Base-by-base conservation (phyloP, 1,140 invertebrate species). In the Popillia japonica region DNA sequence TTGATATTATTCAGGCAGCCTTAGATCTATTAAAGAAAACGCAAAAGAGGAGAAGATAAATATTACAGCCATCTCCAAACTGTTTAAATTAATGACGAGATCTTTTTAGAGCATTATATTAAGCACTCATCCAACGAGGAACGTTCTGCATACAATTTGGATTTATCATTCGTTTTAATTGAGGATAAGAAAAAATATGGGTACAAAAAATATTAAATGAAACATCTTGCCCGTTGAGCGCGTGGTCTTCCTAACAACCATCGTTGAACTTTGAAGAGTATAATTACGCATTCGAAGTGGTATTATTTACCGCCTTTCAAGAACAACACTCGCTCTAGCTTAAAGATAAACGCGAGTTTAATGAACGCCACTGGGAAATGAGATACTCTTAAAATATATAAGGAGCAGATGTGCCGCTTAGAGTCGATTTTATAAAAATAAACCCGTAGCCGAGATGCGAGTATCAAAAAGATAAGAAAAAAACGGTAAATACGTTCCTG, bases 261-360 rank as follows among this genome's bases (percentile, higher is more conserved):
- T 55, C 48, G 48, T 17, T 55, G n/a, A n/a, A 55, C 48, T 55
- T 55, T 17, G 48, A 55, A 55, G 48, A 55, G 17, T 55, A 55
- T 17, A 55, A 55, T 55, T 55, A 55, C 48, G 48, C 48, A 55
- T 55, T n/a, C 48, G 48, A 55, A 55, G 48, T 55, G 48, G 11
- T n/a, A 55, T 55, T 55, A 55, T 55, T 55, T 55, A 17, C 48
- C 48, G 48, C 48, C n/a, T 55, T 17, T n/a, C 27, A 34, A 17
- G 48, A 55, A 55, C 14, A n/a, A 55, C 48, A 17, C 6, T 55
- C 48, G 48, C 48, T 14, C 48, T 17, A 55, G 48, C 17, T 55
- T 55, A 55, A 55, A 55, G 48, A 55, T 55, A 55, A 55, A 55
- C 48, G 48, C 48, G 14, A 55, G 48, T 55, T 55, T 55, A 55